Evolutionary conservation across 1,140 invertebrate species (phyloP), one percentile per base, ranked within the genome.

Genomic region (Drosophila tsacasi): DNA sequence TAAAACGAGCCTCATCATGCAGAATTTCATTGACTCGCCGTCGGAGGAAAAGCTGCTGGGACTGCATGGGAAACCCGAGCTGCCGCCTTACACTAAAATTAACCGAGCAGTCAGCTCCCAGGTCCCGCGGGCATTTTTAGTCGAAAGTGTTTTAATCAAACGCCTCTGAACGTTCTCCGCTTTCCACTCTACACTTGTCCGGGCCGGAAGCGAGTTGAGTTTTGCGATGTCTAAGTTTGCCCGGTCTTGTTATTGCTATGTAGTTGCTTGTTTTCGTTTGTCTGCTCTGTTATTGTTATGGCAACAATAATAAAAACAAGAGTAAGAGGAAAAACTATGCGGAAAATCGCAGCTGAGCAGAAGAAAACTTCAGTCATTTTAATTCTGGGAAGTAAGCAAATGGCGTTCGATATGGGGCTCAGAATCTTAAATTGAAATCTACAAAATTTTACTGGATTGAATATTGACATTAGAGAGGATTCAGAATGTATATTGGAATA

Each of bases 71-170:
- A 65, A 44, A 61, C 42, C 60, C 55, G 54, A 46, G 73, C 23
- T 35, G 54, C 47, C 40, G 64, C 52, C 47, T 65, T 57, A 65
- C 64, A 89, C 64, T 83, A 80, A 86, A 86, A 86, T 86, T 86
- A 86, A 80, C 84, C 84, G 71, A 67, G 77, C 72, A 73, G 67
- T 9, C 60, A 35, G 40, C 66, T 49, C 68, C 37, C 68, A 75
- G 80, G 50, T 72, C 84, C 77, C 68, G 59, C 63, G 77, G 81
- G 81, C 76, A 81, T 79, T 83, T 89, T 89, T 78, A 83, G 77
- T 77, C 65, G 79, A 76, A 82, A 87, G 79, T 87, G 63, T 79
- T 66, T 52, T 89, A 81, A 84, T 90, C 82, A 86, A 86, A 86
- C 77, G 66, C 76, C 61, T 65, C 72, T 39, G 54, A 57, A 57